Evolutionary conservation across 1,140 invertebrate species (phyloP).

Genomic region (Lysiphlebus fabarum): DNA sequence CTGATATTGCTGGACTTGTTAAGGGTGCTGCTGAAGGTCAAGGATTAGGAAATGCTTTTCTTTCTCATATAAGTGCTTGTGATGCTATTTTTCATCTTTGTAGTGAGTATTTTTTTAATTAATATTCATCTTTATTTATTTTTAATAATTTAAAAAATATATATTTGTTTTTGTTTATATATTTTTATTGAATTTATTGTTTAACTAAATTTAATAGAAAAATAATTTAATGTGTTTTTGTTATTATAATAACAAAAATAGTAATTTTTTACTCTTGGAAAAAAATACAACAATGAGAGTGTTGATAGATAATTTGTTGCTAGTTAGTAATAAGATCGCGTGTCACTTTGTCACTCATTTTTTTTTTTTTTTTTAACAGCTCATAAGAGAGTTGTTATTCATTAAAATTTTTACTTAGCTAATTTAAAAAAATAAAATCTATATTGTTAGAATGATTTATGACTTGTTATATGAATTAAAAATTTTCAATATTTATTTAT

Average conservation of each 20-base stretch:
- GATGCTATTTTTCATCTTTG: constrained; percentile 98
- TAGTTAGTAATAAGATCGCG: constrained; percentile 10
- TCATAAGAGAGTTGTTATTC: no score
- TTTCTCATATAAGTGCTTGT: constrained; percentile 97
- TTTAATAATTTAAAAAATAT: neutral
- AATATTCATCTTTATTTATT: constrained; percentile 1
- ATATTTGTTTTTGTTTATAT: neutral
- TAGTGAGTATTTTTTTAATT: constrained; percentile 67
- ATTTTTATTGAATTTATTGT: neutral
- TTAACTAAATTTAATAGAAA: constrained; percentile 8
- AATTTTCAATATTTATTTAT: no score
- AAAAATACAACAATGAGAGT: constrained; percentile 8
- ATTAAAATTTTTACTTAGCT: no score
- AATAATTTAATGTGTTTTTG: constrained; percentile 15
- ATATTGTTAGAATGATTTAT: no score
- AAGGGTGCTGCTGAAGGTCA: constrained; percentile 97
- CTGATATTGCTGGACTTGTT: constrained; percentile 97
- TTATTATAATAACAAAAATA: constrained; percentile 21
- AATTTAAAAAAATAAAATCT: no score
- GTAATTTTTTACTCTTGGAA: constrained; percentile 14
- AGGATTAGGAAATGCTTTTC: constrained; percentile 96
- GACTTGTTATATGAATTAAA: no score
- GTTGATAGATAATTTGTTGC: neutral
- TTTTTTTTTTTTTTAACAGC: neutral
- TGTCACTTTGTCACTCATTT: constrained; percentile 10